Evolutionary conservation across 2,888 invertebrate genomes (phyloP).

Genomic region (Drosophila sordidapex): DNA sequence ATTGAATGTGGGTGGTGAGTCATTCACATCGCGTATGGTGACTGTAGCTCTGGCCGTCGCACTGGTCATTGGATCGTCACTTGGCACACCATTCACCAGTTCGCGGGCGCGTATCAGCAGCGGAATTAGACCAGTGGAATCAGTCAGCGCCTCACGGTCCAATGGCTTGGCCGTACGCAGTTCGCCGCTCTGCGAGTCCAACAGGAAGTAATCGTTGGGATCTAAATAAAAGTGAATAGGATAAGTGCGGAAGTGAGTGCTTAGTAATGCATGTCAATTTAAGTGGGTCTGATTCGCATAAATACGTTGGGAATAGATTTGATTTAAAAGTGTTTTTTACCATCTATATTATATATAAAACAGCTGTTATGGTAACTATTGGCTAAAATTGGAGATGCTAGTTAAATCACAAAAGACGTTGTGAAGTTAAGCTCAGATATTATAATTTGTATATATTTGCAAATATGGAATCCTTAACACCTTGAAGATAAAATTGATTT

Average conservation of each 20-base stretch:
- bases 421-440: not conserved
- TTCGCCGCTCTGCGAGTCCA: conserved; percentile 92
- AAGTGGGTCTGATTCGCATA: not conserved
- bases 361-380: not conserved
- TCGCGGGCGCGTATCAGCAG: conserved; percentile 92
- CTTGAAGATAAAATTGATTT: not conserved
- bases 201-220: conserved; percentile 93
- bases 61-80: conserved; percentile 89
- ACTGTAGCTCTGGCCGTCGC: conserved; percentile 91
- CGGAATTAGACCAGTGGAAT: conserved; percentile 91
- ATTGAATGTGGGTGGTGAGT: conserved; percentile 94
- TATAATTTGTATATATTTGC: not conserved
- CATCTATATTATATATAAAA: not conserved
- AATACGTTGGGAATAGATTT: not conserved
- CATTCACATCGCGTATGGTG: conserved; percentile 95
- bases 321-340: not conserved
- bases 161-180: conserved; percentile 93
- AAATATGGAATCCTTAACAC: not conserved
- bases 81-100: conserved; percentile 89
- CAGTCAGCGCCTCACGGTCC: conserved; percentile 93
- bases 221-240: conserved; percentile 86
- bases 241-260: not conserved
- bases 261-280: not conserved
- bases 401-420: not conserved
- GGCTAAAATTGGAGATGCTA: not conserved